These are phyloP conservation scores for Naja naja DNA, from an alignment of 2,113 vertebrate species.

Conservation along the genomic window DNA sequence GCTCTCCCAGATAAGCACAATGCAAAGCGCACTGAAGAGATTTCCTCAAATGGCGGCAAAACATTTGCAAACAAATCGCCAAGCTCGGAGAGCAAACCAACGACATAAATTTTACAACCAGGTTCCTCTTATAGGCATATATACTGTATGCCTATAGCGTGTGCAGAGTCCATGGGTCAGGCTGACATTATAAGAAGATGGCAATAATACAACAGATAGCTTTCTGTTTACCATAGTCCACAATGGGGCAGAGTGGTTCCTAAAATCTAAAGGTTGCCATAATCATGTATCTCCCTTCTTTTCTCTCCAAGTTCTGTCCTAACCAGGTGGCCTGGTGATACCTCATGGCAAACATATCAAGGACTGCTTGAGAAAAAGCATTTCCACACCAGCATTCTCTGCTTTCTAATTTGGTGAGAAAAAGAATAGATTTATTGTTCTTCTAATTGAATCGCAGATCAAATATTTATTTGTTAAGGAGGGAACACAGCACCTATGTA, in stretches of 20 bases:
- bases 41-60: too few relatives aligned
- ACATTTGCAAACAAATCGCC: too few relatives aligned
- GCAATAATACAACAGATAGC: not conserved
- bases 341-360: not conserved
- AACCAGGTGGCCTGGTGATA: not conserved
- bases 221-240: not conserved
- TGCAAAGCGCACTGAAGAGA: too few relatives aligned
- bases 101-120: not conserved
- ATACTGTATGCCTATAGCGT: not conserved
- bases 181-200: not conserved
- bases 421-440: not conserved
- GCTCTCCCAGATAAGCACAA: too few relatives aligned
- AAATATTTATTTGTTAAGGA: not conserved
- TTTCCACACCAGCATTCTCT: not conserved
- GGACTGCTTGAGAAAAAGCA: not conserved
- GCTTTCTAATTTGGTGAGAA: not conserved
- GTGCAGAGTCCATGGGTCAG: not conserved
- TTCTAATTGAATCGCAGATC: not conserved
- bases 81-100: too few relatives aligned
- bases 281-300: not conserved
- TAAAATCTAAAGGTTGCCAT: not conserved
- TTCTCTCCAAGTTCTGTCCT: not conserved
- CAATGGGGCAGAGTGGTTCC: not conserved
- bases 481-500: conserved; percentile 26
- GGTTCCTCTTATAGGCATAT: not conserved